Evolutionary conservation across 2,888 invertebrate genomes (phyloP), one percentile per base, ranked within the genome.

Genomic region (Germaria angustata): DNA sequence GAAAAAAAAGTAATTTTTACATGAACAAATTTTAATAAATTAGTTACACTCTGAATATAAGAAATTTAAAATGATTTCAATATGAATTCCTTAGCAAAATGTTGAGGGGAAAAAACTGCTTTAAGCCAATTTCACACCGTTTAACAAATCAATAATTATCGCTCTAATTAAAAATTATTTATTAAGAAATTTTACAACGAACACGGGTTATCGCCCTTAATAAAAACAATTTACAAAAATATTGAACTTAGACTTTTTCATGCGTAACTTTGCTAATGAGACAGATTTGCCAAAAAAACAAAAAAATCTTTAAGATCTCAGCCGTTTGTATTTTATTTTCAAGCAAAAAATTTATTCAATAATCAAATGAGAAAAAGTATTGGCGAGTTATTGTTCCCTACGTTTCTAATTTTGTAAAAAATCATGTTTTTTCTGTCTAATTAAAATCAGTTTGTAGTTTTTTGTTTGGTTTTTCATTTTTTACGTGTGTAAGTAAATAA

Each of bases 381-480:
- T n/a, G 20, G 7, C 20, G 20, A 5, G 2, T 39, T 39, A 2
- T 39, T 39, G 32, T 39, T 51, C 32, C 53, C 63, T 49, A 7
- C 36, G 36, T 20, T 61, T 28, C n/a, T 71, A 32, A 15, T 51
- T 41, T 68, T 51, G 9, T 59, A 34, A 51, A 24, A n/a, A 61
- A 49, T 24, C 75, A 61, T 80, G n/a, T 49, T 46, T 20, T 44
- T 39, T 80, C 46, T 75, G 73, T 69, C 75, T 55, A 73, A 80
- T 80, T 80, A 53, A 75, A 61, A 34, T 57, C 20, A 1, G 9
- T 36, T 46, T 57, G 32, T 32, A 32, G 7, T 39, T 20, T 34
- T 46, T 63, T 41, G 9, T 15, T 53, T 68, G 17, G 15, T 46
- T n/a, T 53, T 17, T 49, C 17, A 28, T 55, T 41, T 63, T 36